Evolutionary conservation across 2,113 vertebrate genomes (phyloP).

Genomic region (Notechis scutatus): DNA sequence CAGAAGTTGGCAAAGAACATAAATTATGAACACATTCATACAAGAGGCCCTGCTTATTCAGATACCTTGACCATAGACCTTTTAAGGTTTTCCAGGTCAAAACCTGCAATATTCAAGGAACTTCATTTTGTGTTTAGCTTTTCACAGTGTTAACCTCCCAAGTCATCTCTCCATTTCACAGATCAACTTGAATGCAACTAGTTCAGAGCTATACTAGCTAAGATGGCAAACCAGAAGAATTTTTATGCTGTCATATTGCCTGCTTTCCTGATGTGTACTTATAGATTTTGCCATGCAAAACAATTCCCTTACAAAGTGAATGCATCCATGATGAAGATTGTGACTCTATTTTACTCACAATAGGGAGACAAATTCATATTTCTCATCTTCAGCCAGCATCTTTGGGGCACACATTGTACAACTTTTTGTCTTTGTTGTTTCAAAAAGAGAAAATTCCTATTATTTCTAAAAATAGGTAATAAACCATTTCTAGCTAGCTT

Average conservation of each 20-base stretch:
- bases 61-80: not conserved
- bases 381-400: not conserved
- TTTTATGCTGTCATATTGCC: not conserved
- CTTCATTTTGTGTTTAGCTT: not conserved
- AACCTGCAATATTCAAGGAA: not conserved
- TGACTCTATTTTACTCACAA: not conserved
- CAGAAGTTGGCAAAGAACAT: not conserved
- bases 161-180: not conserved
- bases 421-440: not conserved
- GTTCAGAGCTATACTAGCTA: not conserved
- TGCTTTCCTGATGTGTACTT: not conserved
- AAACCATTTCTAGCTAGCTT: not conserved
- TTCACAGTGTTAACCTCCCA: not conserved
- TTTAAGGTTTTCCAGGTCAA: not conserved
- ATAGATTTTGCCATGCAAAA: not conserved
- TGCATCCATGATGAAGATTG: not conserved
- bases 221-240: not conserved
- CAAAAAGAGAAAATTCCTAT: not conserved
- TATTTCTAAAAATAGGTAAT: slow-evolving; percentile 9
- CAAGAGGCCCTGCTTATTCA: not conserved
- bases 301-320: not conserved
- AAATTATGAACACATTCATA: not conserved
- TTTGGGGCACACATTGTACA: not conserved
- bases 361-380: not conserved
- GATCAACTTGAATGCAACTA: not conserved